Evolutionary conservation across 1,140 invertebrate genomes (phyloP).

Genomic region (Metaphire vulgaris): DNA sequence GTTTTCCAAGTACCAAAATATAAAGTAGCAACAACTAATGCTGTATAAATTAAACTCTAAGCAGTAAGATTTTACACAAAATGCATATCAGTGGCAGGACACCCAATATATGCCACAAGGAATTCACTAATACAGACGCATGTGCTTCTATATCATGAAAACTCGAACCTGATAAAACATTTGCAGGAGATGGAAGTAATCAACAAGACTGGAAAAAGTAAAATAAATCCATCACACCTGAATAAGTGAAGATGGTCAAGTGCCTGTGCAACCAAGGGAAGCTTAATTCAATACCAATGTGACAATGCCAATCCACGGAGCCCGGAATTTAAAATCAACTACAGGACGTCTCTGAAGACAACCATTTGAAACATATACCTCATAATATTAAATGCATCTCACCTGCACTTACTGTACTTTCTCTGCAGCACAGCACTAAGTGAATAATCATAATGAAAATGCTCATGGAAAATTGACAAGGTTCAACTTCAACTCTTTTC

Average conservation of each 20-base stretch:
- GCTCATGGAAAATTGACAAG: no score
- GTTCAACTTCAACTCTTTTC: no score
- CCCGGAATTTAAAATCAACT: neutral
- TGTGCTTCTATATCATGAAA: no score
- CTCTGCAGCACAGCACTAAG: no score
- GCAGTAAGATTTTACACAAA: neutral
- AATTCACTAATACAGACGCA: no score
- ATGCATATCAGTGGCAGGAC: neutral
- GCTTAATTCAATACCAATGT: neutral
- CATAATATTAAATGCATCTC: neutral
- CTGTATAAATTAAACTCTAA: neutral
- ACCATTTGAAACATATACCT: neutral
- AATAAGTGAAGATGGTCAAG: neutral
- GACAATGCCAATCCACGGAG: no score
- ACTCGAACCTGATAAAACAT: neutral
- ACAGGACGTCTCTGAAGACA: neutral
- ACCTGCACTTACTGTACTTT: neutral
- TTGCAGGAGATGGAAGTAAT: neutral
- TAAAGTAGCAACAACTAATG: neutral
- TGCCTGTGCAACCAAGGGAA: neutral
- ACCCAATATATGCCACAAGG: no score
- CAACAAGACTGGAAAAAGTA: neutral
- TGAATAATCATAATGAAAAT: neutral
- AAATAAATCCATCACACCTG: neutral
- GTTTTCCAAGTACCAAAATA: neutral